Evolutionary conservation across 2,113 vertebrate species (phyloP).

Genomic region (Synodontis membranacea): DNA sequence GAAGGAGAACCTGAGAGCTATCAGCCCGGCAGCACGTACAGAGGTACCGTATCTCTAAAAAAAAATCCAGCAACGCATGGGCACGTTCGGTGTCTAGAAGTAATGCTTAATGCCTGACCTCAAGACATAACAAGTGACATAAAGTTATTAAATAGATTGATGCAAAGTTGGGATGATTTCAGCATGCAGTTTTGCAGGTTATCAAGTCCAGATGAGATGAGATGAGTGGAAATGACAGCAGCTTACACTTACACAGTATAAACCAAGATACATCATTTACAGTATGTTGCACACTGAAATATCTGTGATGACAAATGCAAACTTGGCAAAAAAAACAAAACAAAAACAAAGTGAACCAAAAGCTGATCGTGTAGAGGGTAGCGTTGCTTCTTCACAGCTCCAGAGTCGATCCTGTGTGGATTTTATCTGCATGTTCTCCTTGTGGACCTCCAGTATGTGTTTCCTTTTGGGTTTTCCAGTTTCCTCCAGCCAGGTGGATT

Average conservation of each 20-base stretch:
- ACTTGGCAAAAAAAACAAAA: not conserved
- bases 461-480: not conserved
- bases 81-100: not conserved
- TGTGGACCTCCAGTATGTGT: too few species aligned
- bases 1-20: slow-evolving; percentile 95
- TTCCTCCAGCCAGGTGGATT: not conserved
- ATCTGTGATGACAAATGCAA: not conserved
- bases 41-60: slow-evolving; percentile 75
- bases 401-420: not conserved
- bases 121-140: not conserved
- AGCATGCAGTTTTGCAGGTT: not conserved
- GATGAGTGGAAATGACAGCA: not conserved
- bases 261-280: not conserved
- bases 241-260: not conserved
- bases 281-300: not conserved
- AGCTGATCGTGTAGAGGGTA: not conserved
- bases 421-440: not conserved
- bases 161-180: not conserved
- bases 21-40: slow-evolving; percentile 93
- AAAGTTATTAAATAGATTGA: not conserved
- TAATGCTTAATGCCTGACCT: not conserved
- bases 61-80: not conserved
- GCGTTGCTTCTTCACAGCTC: not conserved
- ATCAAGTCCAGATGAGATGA: not conserved
- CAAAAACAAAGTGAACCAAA: not conserved